A percentile compares a stretch with the other conserved stretches of the same genome.
Conservation (phyloP, 30 jellyfish, hydroid and myxozoan genomes). For the Calvadosia cruxmelitensis region DNA sequence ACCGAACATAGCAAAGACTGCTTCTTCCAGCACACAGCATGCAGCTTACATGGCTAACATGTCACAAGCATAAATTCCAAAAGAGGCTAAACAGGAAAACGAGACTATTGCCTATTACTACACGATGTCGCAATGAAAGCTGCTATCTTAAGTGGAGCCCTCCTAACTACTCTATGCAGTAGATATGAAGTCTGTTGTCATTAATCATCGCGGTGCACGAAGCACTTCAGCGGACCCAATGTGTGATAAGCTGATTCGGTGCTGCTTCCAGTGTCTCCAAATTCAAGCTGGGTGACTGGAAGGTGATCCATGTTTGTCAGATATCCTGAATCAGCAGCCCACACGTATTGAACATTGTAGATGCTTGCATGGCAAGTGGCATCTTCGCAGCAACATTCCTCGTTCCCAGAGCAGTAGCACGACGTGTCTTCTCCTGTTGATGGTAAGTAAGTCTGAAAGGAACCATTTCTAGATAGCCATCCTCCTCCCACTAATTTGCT, state of each 20-base stretch:
- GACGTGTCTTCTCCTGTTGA: neutral
- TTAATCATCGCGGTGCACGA: too few species aligned
- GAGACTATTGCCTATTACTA: too few species aligned
- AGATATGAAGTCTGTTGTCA: too few species aligned
- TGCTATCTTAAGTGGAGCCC: too few species aligned
- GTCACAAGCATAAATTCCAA: too few species aligned
- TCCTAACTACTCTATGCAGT: too few species aligned
- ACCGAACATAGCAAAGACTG: too few species aligned
- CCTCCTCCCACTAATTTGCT: neutral
- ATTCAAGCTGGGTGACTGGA: neutral
- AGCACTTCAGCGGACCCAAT: neutral
- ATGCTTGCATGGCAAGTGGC: neutral
- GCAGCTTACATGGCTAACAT: too few species aligned
- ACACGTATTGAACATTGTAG: neutral
- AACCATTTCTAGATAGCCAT: neutral
- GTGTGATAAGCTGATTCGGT: neutral
- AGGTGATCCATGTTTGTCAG: neutral
- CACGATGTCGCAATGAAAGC: too few species aligned
- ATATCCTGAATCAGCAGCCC: neutral
- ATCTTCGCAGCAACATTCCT: neutral
- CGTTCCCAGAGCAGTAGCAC: neutral
- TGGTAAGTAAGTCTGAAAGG: neutral
- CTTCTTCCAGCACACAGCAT: too few species aligned
- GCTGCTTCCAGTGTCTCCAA: neutral
- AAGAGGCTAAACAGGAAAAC: too few species aligned